Evolutionary conservation across 2,113 vertebrate genomes (phyloP), one percentile per base, ranked within the genome.

Genomic region (Brachyhypopomus gauderio): DNA sequence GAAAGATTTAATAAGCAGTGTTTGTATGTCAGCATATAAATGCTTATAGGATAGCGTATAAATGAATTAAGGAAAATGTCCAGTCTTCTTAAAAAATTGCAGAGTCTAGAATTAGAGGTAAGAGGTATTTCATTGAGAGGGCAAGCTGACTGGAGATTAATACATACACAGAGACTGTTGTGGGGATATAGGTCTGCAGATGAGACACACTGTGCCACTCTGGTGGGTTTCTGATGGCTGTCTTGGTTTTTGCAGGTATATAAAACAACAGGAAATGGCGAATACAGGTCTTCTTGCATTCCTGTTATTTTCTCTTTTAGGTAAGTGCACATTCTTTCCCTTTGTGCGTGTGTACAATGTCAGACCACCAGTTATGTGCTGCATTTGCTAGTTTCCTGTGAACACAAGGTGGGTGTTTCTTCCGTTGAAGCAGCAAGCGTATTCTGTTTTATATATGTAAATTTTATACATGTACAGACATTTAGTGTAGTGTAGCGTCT

Each of bases 371-470:
- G 45, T 5, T 25, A 19, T 19, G 23, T 30, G 56, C 20, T 59
- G 23, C 6, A 3, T 79, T 38, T 82, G n/a, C 79, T 52, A 20
- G 78, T 79, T 79, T 85, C 84, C 80, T 82, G 82, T 78, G 63
- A 17, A 30, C n/a, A 5, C 23, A 17, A 17, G 5, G 3, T 67
- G 25, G 16, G 2, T 66, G 11, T 9, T 27, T 36, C n/a, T 0
- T 23, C 16, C 17, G 22, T 16, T 27, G 20, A 19, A 20, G 3
- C 1, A 20, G 23, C 20, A 17, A 2, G 38, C 14, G 30, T 70
- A 30, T 77, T 77, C 66, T 41, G 25, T 52, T 55, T 62, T 1
- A 5, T 52, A 23, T 1, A 2, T 1, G 16, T 16, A 16, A 0
- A n/a, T 62, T 3, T 76, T 58, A 16, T n/a, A 45, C 36, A 56